A percentile compares a stretch with the other conserved stretches of the same genome.
Evolutionary conservation across 2,888 invertebrate genomes (phyloP).

Genomic region (Temnothorax unifasciatus): DNA sequence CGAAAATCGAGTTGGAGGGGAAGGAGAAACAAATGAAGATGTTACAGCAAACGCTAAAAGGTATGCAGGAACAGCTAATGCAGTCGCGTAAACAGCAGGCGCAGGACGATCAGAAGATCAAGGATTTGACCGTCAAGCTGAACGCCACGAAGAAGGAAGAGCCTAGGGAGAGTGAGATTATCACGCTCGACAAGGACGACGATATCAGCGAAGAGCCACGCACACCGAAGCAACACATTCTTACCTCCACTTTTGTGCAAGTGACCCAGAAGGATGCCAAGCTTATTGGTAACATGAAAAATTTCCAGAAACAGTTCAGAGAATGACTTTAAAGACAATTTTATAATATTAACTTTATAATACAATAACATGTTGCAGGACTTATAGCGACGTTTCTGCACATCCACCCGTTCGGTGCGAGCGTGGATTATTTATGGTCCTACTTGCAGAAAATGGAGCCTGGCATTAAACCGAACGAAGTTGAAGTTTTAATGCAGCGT

Average conservation of each 20-base stretch:
- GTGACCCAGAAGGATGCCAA: conserved; percentile 90
- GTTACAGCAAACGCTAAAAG: conserved; percentile 89
- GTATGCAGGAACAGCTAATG: conserved; percentile 89
- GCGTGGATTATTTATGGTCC: conserved; percentile 95
- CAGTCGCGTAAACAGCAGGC: conserved; percentile 88
- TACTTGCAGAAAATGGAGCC: conserved; percentile 95
- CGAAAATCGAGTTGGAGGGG: conserved; percentile 92
- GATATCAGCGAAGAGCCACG: conserved; percentile 83
- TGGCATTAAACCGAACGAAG: conserved; percentile 90
- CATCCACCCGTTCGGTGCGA: conserved; percentile 97
- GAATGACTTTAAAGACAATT: not conserved
- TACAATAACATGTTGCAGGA: conserved; percentile 82
- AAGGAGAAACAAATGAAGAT: conserved; percentile 95
- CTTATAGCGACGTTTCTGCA: conserved; percentile 96
- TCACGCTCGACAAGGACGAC: conserved; percentile 86
- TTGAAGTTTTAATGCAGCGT: conserved; percentile 92
- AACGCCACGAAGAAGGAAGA: conserved; percentile 84
- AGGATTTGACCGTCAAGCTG: conserved; percentile 86
- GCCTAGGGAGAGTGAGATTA: conserved; percentile 85
- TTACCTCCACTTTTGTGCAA: conserved; percentile 79
- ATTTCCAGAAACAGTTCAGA: not conserved
- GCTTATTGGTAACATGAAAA: conserved; percentile 89
- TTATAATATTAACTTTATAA: not conserved
- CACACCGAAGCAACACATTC: conserved; percentile 80
- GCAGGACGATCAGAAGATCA: conserved; percentile 87